Conservation (phyloP, 2,113 vertebrate genomes). For the Larimichthys crocea region DNA sequence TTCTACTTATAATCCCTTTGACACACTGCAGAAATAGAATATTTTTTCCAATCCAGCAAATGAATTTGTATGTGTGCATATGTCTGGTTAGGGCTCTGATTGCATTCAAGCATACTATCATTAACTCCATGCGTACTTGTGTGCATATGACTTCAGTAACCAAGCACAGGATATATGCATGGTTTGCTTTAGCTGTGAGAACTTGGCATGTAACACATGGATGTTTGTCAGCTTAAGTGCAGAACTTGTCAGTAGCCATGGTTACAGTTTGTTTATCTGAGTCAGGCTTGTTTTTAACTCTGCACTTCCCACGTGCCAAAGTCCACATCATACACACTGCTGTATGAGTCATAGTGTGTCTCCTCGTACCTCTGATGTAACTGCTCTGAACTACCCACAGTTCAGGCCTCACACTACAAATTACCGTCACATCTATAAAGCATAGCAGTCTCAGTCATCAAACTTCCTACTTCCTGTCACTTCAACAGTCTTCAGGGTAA, state of each 20-base stretch:
- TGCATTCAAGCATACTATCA: slow-evolving; percentile 22
- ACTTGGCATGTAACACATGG: slow-evolving; percentile 24
- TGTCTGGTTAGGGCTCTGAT: slow-evolving; percentile 8
- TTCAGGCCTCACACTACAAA: slow-evolving; percentile 67
- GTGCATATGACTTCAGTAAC: slow-evolving; percentile 17
- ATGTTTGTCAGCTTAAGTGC: slow-evolving; percentile 59
- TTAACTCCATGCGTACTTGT: slow-evolving; percentile 32
- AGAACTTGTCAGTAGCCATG: slow-evolving; percentile 63
- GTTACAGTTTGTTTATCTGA: slow-evolving; percentile 71
- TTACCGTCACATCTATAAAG: slow-evolving; percentile 66
- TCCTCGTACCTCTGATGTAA: slow-evolving; percentile 71
- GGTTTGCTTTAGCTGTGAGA: slow-evolving; percentile 38
- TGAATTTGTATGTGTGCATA: slow-evolving; percentile 28
- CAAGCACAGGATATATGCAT: slow-evolving; percentile 8
- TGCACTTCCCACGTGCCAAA: slow-evolving; percentile 59
- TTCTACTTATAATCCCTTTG: slow-evolving; percentile 56
- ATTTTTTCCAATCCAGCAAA: slow-evolving; percentile 40
- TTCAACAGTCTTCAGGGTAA: slow-evolving; percentile 52
- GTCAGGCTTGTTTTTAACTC: slow-evolving; percentile 61
- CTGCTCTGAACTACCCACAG: slow-evolving; percentile 59
- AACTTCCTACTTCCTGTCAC: slow-evolving; percentile 45
- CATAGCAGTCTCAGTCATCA: slow-evolving; percentile 59
- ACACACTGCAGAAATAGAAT: slow-evolving; percentile 55
- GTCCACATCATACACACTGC: slow-evolving; percentile 72
- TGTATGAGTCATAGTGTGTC: slow-evolving; percentile 71